Evolutionary conservation across 2,888 invertebrate genomes (phyloP).

Genomic region (Drosophila affinis): DNA sequence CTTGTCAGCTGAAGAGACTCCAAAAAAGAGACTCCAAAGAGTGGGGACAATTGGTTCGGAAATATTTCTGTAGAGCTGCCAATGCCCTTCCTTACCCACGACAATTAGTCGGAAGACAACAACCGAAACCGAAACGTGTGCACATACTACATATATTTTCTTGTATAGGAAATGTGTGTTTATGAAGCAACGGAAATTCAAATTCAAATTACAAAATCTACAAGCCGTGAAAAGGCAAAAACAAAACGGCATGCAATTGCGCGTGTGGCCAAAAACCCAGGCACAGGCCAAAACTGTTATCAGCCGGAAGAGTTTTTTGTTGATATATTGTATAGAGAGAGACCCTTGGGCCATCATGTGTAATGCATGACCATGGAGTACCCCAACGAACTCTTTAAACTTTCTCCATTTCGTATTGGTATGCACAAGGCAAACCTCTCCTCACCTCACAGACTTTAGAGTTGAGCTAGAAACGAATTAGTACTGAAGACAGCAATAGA

Average conservation of each 20-base stretch:
- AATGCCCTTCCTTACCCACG: slow-evolving; percentile 60
- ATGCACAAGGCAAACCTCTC: slow-evolving; percentile 55
- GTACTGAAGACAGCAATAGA: too few species aligned
- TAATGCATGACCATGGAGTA: slow-evolving; percentile 55
- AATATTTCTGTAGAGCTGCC: slow-evolving; percentile 28
- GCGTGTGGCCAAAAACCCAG: slow-evolving; percentile 44
- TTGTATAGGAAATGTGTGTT: slow-evolving; percentile 49
- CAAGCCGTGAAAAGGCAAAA: slow-evolving; percentile 48
- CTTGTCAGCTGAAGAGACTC: slow-evolving; percentile 38
- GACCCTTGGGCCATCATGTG: slow-evolving; percentile 28
- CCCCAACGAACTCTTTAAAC: slow-evolving; percentile 46
- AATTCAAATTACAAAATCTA: slow-evolving; percentile 71
- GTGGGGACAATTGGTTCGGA: slow-evolving; percentile 35
- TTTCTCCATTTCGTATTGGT: slow-evolving; percentile 67
- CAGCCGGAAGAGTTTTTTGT: slow-evolving; percentile 64
- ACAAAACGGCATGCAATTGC: slow-evolving; percentile 41
- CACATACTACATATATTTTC: neutral
- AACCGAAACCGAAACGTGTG: slow-evolving; percentile 6
- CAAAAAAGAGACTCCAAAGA: neutral
- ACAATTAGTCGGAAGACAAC: slow-evolving; percentile 55
- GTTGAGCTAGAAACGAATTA: slow-evolving; percentile 34
- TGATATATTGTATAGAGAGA: slow-evolving; percentile 15
- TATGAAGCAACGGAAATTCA: slow-evolving; percentile 65
- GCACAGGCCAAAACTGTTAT: slow-evolving; percentile 33
- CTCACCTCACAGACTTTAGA: slow-evolving; percentile 13